phyloP scores from a whole-genome alignment of 2,113 vertebrate species.

The Thomomys bottae region DNA sequence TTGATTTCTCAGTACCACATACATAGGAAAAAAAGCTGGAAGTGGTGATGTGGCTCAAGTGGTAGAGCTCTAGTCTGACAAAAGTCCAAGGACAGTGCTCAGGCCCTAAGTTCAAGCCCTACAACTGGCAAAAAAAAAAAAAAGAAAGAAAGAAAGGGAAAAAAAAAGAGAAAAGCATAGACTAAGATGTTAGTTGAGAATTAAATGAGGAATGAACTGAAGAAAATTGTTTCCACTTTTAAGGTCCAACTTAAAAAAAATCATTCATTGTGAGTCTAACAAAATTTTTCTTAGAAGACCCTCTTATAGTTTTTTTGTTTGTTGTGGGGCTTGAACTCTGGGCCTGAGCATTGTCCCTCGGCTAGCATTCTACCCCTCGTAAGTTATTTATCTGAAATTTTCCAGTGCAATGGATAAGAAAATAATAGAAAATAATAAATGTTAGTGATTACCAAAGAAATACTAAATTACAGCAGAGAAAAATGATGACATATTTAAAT shows the following conservation, averaged over 20 bases:
- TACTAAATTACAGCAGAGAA: background rate
- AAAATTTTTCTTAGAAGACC: slow-evolving; percentile 34
- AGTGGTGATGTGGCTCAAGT: no score
- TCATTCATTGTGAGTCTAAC: background rate
- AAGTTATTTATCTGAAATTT: slow-evolving; percentile 12
- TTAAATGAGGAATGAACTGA: background rate
- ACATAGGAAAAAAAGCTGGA: no score
- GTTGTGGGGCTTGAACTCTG: no score
- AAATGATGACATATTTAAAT: background rate
- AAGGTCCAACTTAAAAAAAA: slow-evolving; percentile 19
- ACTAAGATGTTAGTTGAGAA: background rate
- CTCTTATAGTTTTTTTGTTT: background rate
- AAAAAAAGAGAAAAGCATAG: background rate
- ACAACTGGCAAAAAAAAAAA: no score
- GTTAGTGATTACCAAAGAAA: slow-evolving; percentile 35
- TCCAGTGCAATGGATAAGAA: background rate
- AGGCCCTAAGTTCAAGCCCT: no score
- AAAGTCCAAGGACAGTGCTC: no score
- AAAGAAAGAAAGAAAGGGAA: no score
- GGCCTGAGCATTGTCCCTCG: no score
- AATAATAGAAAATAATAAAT: background rate
- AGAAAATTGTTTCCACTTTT: background rate
- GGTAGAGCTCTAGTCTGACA: no score
- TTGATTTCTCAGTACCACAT: no score
- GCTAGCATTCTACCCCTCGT: no score